Base-by-base conservation (phyloP, 1,140 invertebrate species). In the Physella acuta region DNA sequence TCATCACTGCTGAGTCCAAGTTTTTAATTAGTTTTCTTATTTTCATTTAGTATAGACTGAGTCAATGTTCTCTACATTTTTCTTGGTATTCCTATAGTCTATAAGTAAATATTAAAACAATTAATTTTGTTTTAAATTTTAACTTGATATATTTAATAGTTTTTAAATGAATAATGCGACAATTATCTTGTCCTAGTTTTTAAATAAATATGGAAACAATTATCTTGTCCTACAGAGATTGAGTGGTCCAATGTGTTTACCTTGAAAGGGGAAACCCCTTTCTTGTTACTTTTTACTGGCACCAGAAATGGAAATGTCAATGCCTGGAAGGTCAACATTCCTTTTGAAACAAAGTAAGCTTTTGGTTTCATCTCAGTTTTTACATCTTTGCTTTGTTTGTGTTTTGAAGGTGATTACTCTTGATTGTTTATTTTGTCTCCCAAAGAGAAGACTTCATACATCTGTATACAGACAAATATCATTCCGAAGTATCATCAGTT, bases 201-300 rank as follows among this genome's bases (percentile, higher is more conserved):
- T 14, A 30, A 24, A 24, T 55, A 20, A 8, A 36, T 34, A 24
- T 37, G 20, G 17, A 61, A 61, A 36, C 30, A 17, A 17, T 61
- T 8, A 16, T 63, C 28, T 44, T 63, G 5, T 51, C 24, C n/a
- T 39, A 28, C 20, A 64, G 62, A 64, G n/a, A 39, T 64, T 30
- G 62, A 52, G 37, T 64, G 62, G 62, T 64, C 62, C 3, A 5
- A 24, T 2, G 8, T 53, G 8, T 64, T 64, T 33, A 2, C 20
- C 2, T 52, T 39, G 11, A 64, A 52, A 36, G n/a, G 49, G 30
- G 16, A 16, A 34, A 28, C 62, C 39, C 2, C 52, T 44, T 20
- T 64, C 49, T 52, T 64, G n/a, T 30, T 64, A 1, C 30, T 64
- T 17, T 61, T 61, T 28, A 64, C 62, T 64, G 62, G 62, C 5